A percentile compares a stretch with the other conserved stretches of the same genome.
Evolutionary conservation across 2,888 invertebrate species (phyloP).

Genomic region (Aethes cnicana): DNA sequence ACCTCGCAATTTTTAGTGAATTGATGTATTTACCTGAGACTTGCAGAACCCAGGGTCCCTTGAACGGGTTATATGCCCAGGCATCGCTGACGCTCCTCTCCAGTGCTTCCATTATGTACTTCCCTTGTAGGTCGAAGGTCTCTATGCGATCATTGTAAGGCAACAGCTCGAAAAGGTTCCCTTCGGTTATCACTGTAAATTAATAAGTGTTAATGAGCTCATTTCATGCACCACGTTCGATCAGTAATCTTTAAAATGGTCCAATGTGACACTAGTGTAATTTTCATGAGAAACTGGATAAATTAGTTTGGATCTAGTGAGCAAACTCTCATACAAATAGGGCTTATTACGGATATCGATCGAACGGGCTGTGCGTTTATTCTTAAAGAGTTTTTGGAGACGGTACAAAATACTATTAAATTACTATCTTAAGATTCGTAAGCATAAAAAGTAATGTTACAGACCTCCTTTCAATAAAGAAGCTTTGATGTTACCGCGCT

Average conservation of each 20-base stretch:
- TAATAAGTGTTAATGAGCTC: too few relatives aligned
- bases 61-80: slow-evolving; percentile 61
- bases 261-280: not conserved
- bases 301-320: too few relatives aligned
- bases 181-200: slow-evolving; percentile 85
- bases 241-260: too few relatives aligned
- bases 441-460: slow-evolving; percentile 46
- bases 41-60: slow-evolving; percentile 80
- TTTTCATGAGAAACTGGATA: not conserved
- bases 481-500: slow-evolving; percentile 87
- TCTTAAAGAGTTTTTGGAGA: too few relatives aligned
- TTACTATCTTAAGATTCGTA: too few relatives aligned
- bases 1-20: not conserved
- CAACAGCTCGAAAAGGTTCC: slow-evolving; percentile 84
- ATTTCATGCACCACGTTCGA: too few relatives aligned
- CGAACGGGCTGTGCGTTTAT: not conserved
- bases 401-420: too few relatives aligned
- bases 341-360: too few relatives aligned
- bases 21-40: slow-evolving; percentile 75
- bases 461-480: slow-evolving; percentile 84
- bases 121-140: slow-evolving; percentile 85
- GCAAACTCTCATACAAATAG: too few relatives aligned
- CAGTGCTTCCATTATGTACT: slow-evolving; percentile 82
- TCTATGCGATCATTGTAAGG: slow-evolving; percentile 89
- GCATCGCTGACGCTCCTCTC: slow-evolving; percentile 77